Evolutionary conservation across 1,140 invertebrate species (phyloP), one percentile per base, ranked within the genome.

Genomic region (Drosophila melanogaster): DNA sequence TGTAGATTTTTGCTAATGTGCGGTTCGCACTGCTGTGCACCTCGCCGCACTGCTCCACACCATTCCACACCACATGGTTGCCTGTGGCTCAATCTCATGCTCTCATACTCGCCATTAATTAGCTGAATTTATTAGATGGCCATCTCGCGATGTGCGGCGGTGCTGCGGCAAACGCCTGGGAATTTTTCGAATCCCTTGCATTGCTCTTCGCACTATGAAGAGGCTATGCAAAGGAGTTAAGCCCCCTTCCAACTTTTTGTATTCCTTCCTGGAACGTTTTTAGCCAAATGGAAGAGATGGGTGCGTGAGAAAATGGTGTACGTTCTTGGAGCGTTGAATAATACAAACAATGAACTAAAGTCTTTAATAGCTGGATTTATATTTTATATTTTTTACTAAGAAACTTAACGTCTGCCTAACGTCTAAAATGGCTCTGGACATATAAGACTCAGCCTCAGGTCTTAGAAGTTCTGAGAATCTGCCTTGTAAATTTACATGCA

Each of bases 1-100:
- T 91, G 90, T 91, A 91, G 90, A 91, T 91, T 91, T 90, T 83
- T 81, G 90, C 90, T 91, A 91, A 91, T 91, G 90, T 91, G 78
- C 66, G 76, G 70, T 70, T 78, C 67, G 38, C 76, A 61, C 51
- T 55, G 58, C 65, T 56, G 46, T 47, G 56, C 67, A 37, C 50
- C 7, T 38, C 50, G 15, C 50, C 51, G 22, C 17, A 14, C 24
- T 30, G 8, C 1, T 5, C 22, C 41, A 30, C 35, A 12, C 55
- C 10, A 11, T 15, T 10, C 38, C 38, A 41, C 38, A 7, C 30
- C 30, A n/a, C 38, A 8, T 38, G 26, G 26, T 37, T 14, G 47
- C 35, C 41, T 41, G 54, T 41, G 81, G 59, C 78, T 86, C 81
- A 86, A 89, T 87, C 83, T 89, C 71, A 77, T 89, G 80, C 84